phyloP scores from a whole-genome alignment of 2,888 invertebrate species.

The Hyposoter didymator region DNA sequence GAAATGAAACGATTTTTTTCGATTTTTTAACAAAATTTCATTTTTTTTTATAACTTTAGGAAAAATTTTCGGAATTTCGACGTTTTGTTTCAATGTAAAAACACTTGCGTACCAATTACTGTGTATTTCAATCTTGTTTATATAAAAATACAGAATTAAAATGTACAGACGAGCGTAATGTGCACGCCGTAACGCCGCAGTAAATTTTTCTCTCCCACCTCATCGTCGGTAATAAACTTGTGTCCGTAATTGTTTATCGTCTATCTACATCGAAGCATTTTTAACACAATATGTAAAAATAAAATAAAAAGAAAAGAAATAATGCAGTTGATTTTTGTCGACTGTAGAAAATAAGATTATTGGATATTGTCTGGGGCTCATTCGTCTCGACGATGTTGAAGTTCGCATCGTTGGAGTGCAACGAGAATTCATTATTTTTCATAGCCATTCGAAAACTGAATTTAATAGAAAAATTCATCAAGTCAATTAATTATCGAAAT shows the following conservation, averaged over 20 bases:
- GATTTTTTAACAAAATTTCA: background rate
- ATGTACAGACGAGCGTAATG: conserved; percentile 60
- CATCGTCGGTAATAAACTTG: conserved; percentile 45
- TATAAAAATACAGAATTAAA: conserved; percentile 71
- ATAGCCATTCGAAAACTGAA: too few species aligned
- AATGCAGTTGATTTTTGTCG: background rate
- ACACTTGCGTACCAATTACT: conserved; percentile 28
- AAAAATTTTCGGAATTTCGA: background rate
- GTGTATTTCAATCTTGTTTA: conserved; percentile 62
- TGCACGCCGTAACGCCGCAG: conserved; percentile 60
- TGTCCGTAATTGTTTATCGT: conserved; percentile 42
- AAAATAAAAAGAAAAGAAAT: background rate
- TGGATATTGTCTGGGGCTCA: background rate
- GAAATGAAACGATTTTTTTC: background rate
- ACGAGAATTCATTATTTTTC: too few species aligned
- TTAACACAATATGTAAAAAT: conserved; percentile 32
- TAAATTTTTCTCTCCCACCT: conserved; percentile 59
- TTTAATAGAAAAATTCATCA: too few species aligned
- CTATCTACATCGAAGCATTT: conserved; percentile 52
- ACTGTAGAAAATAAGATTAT: conserved; percentile 24
- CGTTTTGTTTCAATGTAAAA: background rate
- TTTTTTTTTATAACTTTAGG: conserved; percentile 35
- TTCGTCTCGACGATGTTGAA: too few species aligned
- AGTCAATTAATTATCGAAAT: too few species aligned
- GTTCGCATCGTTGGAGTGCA: too few species aligned